Evolutionary conservation across 1,140 invertebrate species (phyloP), one percentile per base, ranked within the genome.

Genomic region (Meteorus sp.): DNA sequence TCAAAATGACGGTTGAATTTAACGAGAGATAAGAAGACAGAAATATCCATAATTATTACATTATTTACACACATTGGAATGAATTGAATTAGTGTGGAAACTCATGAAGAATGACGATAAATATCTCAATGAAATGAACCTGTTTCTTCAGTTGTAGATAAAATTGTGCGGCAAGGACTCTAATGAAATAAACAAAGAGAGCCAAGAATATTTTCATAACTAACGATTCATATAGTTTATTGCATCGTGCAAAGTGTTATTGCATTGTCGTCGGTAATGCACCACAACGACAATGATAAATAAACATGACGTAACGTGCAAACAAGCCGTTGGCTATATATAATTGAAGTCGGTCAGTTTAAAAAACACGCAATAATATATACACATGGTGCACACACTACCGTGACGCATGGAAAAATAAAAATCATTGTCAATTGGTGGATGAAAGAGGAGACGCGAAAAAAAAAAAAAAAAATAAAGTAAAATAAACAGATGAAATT

Each of bases 271-370:
- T 20, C 52, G 37, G 19, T 23, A 9, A 45, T 56, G 22, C 19
- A 8, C 15, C 7, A 11, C 50, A 15, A 19, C 20, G 22, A 33
- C 9, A 11, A 19, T 15, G 41, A 62, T 62, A 62, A 62, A 58
- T 62, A 62, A 55, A 58, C 53, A 25, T 62, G 60, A 58, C 60
- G 60, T 62, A 62, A 62, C 55, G 47, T 20, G 33, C 20, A 35
- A 27, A 11, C 35, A 27, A 56, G 59, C 35, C 35, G 29, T 47
- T 54, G 43, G 44, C 33, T 33, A 22, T 19, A 35, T 22, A 15
- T 29, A 31, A n/a, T n/a, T n/a, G n/a, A n/a, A n/a, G 25, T 19
- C 29, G 3, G 20, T 15, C 19, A 13, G 8, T 19, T 39, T n/a
- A n/a, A 23, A 15, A 43, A 20, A 25, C 37, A 54, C 35, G 51